Percentiles rank a stretch among this genome's conserved stretches.
Conservation (phyloP, 2,113 vertebrate genomes). For the Python bivittatus region DNA sequence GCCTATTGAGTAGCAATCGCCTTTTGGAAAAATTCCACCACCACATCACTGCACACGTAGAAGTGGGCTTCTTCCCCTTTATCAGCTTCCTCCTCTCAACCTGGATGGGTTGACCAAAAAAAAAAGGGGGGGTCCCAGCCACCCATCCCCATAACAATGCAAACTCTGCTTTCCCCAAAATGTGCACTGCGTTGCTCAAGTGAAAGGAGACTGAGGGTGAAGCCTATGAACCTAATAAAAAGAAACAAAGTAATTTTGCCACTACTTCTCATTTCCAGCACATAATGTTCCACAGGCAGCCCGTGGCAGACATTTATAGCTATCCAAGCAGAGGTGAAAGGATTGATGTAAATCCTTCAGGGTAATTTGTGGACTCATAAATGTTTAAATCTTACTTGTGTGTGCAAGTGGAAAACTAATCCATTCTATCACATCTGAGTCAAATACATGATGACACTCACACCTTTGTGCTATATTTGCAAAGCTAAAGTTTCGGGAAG, state of each 20-base stretch:
- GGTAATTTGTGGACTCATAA: background rate
- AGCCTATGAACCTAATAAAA: background rate
- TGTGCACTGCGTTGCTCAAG: background rate
- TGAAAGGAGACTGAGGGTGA: background rate
- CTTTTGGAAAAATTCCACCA: background rate
- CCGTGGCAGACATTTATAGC: background rate
- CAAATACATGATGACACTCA: background rate
- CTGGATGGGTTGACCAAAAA: background rate
- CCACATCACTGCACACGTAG: background rate
- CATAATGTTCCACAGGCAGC: background rate
- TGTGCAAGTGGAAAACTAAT: background rate
- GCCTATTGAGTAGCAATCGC: background rate
- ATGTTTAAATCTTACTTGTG: background rate
- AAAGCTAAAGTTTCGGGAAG: background rate
- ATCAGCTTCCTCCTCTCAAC: background rate
- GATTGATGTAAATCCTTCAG: background rate
- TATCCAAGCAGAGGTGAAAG: constrained; percentile 12
- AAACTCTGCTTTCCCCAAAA: background rate
- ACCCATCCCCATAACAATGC: background rate
- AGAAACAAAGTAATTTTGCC: background rate
- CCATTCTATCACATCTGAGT: background rate
- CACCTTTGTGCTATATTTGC: background rate
- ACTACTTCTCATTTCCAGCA: background rate
- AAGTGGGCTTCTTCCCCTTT: background rate
- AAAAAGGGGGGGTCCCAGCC: too few species aligned